Percentiles rank a stretch among this genome's conserved stretches.
These are phyloP conservation scores for Lasioglossum lativentre DNA, from an alignment of 2,888 invertebrate genomes.

Conservation along the genomic window DNA sequence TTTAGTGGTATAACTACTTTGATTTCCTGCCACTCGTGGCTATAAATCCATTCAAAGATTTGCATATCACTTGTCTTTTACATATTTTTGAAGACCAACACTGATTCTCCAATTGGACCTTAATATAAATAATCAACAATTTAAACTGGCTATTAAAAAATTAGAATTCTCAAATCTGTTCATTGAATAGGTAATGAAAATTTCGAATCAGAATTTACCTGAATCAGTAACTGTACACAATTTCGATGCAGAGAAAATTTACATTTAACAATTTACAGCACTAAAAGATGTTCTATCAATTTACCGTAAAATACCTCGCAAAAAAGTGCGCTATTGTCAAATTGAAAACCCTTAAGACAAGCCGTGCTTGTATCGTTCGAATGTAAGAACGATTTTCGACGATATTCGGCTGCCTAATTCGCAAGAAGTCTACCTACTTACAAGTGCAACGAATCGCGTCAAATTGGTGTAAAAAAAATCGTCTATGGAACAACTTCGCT, in stretches of 20 bases:
- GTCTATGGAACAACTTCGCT: neutral
- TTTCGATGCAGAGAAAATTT: neutral
- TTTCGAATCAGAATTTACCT: too few species aligned
- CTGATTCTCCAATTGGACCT: neutral
- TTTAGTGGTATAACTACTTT: too few species aligned
- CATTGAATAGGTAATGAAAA: too few species aligned
- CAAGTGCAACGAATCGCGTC: neutral
- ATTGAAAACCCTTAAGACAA: neutral
- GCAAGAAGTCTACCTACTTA: neutral
- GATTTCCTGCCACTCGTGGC: too few species aligned
- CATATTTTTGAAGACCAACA: neutral
- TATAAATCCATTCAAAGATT: neutral
- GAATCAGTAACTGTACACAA: neutral
- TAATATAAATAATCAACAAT: neutral
- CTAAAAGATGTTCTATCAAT: neutral
- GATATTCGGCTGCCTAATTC: neutral
- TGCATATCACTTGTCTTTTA: neutral
- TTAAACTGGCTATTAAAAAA: too few species aligned
- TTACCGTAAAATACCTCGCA: neutral
- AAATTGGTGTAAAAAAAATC: neutral
- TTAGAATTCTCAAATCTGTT: too few species aligned
- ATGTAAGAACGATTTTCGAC: neutral
- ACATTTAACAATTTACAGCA: neutral
- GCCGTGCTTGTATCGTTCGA: neutral
- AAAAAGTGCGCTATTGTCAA: neutral